Conservation (phyloP, 1,140 invertebrate species). For the Drosophila ohnishii region DNA sequence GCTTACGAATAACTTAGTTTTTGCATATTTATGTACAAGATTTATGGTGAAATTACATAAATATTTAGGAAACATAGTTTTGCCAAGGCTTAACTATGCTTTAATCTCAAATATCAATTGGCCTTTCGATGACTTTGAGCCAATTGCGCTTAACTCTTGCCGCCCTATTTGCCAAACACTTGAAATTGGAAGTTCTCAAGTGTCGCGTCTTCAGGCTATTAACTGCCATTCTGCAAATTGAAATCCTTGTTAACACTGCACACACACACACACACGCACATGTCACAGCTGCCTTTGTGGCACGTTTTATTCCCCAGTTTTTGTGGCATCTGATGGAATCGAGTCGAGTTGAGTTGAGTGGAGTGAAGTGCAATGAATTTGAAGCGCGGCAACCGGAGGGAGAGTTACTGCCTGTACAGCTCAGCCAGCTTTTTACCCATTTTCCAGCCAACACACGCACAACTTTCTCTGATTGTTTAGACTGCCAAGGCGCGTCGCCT, state of each 20-base stretch:
- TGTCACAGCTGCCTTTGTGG: constrained; percentile 38
- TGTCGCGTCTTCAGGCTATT: constrained; percentile 48
- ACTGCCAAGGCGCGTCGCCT: constrained; percentile 47
- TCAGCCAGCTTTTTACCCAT: constrained; percentile 2
- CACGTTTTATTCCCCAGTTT: constrained; percentile 20
- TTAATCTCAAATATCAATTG: background rate
- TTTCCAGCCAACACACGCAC: constrained; percentile 46
- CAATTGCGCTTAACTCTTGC: constrained; percentile 8
- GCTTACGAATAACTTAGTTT: background rate
- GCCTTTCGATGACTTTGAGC: background rate
- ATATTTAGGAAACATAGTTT: background rate
- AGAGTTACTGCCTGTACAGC: no score
- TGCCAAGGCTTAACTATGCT: background rate
- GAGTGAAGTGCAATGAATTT: constrained; percentile 15
- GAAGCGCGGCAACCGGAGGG: background rate
- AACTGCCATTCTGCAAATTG: constrained; percentile 35
- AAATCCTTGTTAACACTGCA: constrained; percentile 25
- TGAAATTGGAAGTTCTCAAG: constrained; percentile 47
- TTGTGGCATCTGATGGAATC: constrained; percentile 29
- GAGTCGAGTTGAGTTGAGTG: background rate
- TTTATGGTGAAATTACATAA: background rate
- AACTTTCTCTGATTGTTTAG: constrained; percentile 71
- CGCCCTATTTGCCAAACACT: constrained; percentile 50
- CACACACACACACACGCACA: background rate
- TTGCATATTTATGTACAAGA: no score